Evolutionary conservation across 2,797 vertebrate genomes (phyloP).

Genomic region (Heterohyrax brucei): DNA sequence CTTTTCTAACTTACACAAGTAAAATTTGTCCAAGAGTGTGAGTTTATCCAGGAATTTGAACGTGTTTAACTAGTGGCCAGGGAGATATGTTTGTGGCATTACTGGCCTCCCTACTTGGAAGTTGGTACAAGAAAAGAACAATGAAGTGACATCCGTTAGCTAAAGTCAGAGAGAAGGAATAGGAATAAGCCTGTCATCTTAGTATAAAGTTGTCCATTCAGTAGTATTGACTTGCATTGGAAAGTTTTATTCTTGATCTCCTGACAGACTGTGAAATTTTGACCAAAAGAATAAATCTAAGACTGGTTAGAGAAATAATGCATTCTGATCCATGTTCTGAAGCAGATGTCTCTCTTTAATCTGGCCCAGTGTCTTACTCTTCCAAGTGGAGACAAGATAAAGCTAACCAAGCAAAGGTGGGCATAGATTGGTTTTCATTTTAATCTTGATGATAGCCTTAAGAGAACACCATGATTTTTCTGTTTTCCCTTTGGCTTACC

Average conservation of each 20-base stretch:
- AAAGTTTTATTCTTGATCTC: slow-evolving; percentile 44
- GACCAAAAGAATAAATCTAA: slow-evolving; percentile 11
- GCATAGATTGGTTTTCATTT: slow-evolving; percentile 25
- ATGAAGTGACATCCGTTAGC: slow-evolving; percentile 19
- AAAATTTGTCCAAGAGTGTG: slow-evolving; percentile 40
- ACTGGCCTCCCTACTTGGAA: neutral
- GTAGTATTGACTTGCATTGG: neutral
- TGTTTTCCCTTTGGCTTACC: slow-evolving; percentile 22
- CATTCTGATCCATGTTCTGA: neutral
- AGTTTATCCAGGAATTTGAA: slow-evolving; percentile 30
- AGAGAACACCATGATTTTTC: neutral
- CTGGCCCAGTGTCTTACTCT: neutral
- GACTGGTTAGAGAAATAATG: slow-evolving; percentile 12
- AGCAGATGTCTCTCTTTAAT: neutral
- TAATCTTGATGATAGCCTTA: slow-evolving; percentile 34
- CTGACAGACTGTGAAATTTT: slow-evolving; percentile 22
- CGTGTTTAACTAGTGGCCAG: neutral
- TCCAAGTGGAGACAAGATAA: slow-evolving; percentile 29
- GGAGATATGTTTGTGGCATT: neutral
- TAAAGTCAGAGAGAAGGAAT: slow-evolving; percentile 37
- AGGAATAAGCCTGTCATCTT: neutral
- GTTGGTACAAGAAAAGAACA: neutral
- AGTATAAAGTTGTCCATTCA: neutral
- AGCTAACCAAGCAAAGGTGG: neutral
- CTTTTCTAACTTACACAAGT: slow-evolving; percentile 46